Evolutionary conservation across 2,888 invertebrate species (phyloP), one percentile per base, ranked within the genome.

Genomic region (Epinotia nisella): DNA sequence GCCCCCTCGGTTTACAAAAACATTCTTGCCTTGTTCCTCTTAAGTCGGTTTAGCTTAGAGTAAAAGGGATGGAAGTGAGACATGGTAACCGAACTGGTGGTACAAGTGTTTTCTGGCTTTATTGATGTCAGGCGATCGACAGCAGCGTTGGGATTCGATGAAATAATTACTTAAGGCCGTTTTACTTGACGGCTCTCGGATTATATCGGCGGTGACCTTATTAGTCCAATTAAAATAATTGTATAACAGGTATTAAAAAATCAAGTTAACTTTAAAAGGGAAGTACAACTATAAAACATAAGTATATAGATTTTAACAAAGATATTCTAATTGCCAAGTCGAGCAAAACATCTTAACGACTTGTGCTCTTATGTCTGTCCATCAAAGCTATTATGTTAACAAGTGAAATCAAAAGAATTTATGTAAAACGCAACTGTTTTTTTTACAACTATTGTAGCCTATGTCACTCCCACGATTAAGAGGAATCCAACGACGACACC

Each of bases 61-160:
- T 3, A 35, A 68, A 62, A 62, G 61, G 15, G 67, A 72, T 1
- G 17, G 51, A 41, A 5, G 24, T 60, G 39, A 65, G 51, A 71
- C 1, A 45, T 45, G 21, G n/a, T 53, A 71, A 66, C 59, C 29
- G 59, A 39, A 51, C 29, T 59, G 21, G 29, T n/a, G 21, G 21
- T 65, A 55, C 59, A 49, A 39, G 62, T 64, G 55, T 24, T 72
- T 67, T 55, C 61, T 67, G 62, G 68, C 55, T 39, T 67, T 72
- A 72, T 72, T 56, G 72, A 72, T 72, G 72, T 67, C 72, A 67
- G 24, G 13, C 59, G 60, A 72, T 72, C 68, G 67, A 72, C 72
- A 66, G 51, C 51, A 29, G 41, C 45, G n/a, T n/a, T n/a, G 67
- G 72, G 9, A 39, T 62, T 71, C 49, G 56, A 72, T 72, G 72